Conservation (phyloP, 2,113 vertebrate genomes). For the Ranitomeya variabilis region DNA sequence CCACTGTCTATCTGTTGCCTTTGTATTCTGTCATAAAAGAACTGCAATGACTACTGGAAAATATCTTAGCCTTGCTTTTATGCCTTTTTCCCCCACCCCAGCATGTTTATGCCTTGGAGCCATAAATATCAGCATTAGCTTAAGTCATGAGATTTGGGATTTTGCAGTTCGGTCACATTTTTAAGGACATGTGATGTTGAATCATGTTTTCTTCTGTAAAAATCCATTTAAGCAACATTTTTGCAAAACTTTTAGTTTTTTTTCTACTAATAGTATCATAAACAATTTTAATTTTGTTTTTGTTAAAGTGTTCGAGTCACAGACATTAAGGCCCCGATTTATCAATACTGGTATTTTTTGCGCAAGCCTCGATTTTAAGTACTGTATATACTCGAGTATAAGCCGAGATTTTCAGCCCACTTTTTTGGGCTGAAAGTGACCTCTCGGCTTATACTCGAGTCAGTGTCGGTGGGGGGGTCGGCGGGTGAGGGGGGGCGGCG, state of each 20-base stretch:
- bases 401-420: too few relatives aligned
- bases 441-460: too few relatives aligned
- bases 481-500: too few relatives aligned
- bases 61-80: background rate
- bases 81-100: background rate
- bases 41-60: background rate
- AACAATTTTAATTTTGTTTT: too few relatives aligned
- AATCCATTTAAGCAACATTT: conserved; percentile 16
- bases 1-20: too few relatives aligned
- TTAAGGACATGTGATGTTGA: conserved; percentile 34
- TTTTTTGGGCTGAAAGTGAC: too few relatives aligned
- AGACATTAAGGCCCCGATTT: too few relatives aligned
- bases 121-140: conserved; percentile 2
- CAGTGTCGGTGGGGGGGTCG: too few relatives aligned
- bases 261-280: background rate
- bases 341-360: too few relatives aligned
- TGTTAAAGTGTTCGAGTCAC: too few relatives aligned
- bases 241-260: background rate
- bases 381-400: too few relatives aligned
- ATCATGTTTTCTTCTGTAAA: background rate
- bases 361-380: too few relatives aligned
- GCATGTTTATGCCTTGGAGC: background rate
- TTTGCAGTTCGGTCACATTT: conserved; percentile 18
- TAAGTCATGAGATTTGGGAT: conserved; percentile 40
- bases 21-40: background rate